phyloP scores from a whole-genome alignment of 2,888 invertebrate genomes.

The Liodrosophila aerea region DNA sequence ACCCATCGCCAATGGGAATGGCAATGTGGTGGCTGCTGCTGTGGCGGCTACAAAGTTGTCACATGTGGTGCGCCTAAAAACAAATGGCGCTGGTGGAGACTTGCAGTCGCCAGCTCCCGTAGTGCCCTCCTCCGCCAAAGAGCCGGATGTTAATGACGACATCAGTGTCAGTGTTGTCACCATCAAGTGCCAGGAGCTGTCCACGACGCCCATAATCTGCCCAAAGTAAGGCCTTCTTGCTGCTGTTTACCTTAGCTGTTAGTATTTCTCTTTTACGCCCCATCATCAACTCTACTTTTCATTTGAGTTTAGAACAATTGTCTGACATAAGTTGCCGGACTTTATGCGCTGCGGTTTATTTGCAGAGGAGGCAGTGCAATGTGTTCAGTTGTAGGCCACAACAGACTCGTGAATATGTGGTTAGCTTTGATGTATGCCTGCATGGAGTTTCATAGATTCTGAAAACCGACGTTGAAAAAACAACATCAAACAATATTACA shows the following conservation, averaged over 20 bases:
- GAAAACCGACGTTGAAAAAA: too few relatives aligned
- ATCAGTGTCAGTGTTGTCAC: constrained; percentile 57
- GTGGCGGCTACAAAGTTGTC: constrained; percentile 65
- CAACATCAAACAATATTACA: constrained; percentile 1
- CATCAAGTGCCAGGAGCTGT: constrained; percentile 55
- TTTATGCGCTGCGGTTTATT: constrained; percentile 50
- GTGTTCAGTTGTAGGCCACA: constrained; percentile 15
- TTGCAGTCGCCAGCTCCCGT: constrained; percentile 26
- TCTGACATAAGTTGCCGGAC: constrained; percentile 53
- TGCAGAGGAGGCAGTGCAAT: not conserved
- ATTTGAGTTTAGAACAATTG: constrained; percentile 59
- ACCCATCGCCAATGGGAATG: constrained; percentile 53
- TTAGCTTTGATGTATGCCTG: constrained; percentile 11
- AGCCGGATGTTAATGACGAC: constrained; percentile 45
- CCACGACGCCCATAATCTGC: constrained; percentile 59
- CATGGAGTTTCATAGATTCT: constrained; percentile 19
- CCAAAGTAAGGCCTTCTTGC: constrained; percentile 62
- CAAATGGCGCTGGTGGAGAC: constrained; percentile 46
- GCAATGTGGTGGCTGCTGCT: constrained; percentile 57
- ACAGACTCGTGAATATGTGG: constrained; percentile 54
- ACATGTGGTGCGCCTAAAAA: constrained; percentile 60
- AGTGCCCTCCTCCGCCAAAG: constrained; percentile 40
- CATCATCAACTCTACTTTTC: constrained; percentile 54
- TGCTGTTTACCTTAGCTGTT: constrained; percentile 41
- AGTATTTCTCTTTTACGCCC: constrained; percentile 17